Base-by-base conservation (phyloP, 2,888 invertebrate species). In the Dascillus cervinus region DNA sequence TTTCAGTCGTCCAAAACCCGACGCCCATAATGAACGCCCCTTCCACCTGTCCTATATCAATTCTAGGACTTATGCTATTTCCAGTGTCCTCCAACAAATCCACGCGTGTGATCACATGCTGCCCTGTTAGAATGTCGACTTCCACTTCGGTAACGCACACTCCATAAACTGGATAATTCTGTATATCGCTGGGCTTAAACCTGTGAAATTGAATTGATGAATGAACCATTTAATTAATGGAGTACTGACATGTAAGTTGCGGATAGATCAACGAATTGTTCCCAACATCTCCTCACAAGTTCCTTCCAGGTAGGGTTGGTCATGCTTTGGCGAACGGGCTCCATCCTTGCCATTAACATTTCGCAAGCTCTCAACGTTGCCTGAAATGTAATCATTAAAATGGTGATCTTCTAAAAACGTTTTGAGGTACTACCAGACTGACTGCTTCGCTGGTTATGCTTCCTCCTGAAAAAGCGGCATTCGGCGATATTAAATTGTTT, bases 11-110 rank as follows among this genome's bases (percentile, higher is more conserved):
- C n/a, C n/a, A n/a, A n/a, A n/a, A n/a, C n/a, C n/a, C n/a, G n/a
- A n/a, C n/a, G n/a, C n/a, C n/a, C n/a, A n/a, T n/a, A n/a, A n/a
- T n/a, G n/a, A n/a, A n/a, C n/a, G 73, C 72, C 50, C 86, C 85
- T 58, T 84, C n/a, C n/a, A n/a, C n/a, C n/a, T n/a, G n/a, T n/a
- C n/a, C n/a, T n/a, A n/a, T n/a, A n/a, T n/a, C n/a, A n/a, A n/a
- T n/a, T n/a, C n/a, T n/a, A n/a, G n/a, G n/a, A n/a, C n/a, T n/a
- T n/a, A n/a, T n/a, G n/a, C n/a, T n/a, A n/a, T n/a, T n/a, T n/a
- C n/a, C n/a, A n/a, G n/a, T n/a, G n/a, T n/a, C n/a, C n/a, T n/a
- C 83, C 4, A 83, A 58, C 23, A 86, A 60, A 56, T 86, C 84
- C 0, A 80, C 80, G 41, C 84, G 71, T 6, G 56, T 61, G 3